A percentile compares a stretch with the other conserved stretches of the same genome.
These are phyloP conservation scores for Aplocera efformata DNA, from an alignment of 2,888 invertebrate species.

Conservation along the genomic window DNA sequence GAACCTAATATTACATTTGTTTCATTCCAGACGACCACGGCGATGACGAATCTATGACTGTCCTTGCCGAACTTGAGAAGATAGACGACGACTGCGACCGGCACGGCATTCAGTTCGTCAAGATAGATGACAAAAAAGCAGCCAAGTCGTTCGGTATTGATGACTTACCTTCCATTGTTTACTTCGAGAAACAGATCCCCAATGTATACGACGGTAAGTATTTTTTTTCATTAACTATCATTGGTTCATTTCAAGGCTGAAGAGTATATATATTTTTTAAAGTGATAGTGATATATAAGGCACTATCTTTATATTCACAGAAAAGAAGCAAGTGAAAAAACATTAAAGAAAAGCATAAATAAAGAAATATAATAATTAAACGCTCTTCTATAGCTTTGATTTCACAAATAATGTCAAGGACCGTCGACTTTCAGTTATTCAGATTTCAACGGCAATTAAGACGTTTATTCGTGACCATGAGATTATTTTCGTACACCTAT, in stretches of 20 bases:
- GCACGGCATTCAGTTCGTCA: constrained; percentile 95
- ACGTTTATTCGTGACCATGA: constrained; percentile 7
- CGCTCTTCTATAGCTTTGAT: no score
- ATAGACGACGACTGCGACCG: constrained; percentile 96
- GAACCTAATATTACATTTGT: no score
- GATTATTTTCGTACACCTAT: constrained; percentile 4
- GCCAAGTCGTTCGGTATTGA: constrained; percentile 93
- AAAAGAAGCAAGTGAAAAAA: no score
- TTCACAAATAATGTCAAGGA: no score
- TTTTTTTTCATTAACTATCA: no score
- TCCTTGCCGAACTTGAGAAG: constrained; percentile 92
- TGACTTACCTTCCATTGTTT: constrained; percentile 90
- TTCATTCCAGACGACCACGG: constrained; percentile 89
- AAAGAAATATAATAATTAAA: no score
- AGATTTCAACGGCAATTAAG: constrained; percentile 1
- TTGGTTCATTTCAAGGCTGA: no score
- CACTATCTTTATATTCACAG: no score
- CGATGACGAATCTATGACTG: constrained; percentile 92
- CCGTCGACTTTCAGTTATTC: not conserved
- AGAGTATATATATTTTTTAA: no score
- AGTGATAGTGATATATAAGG: no score
- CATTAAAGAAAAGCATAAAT: no score
- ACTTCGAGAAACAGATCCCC: constrained; percentile 96
- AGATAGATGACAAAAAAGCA: constrained; percentile 93
- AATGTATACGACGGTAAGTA: constrained; percentile 91